phyloP scores from a whole-genome alignment of 2,113 vertebrate species.

The Hippocampus abdominalis region DNA sequence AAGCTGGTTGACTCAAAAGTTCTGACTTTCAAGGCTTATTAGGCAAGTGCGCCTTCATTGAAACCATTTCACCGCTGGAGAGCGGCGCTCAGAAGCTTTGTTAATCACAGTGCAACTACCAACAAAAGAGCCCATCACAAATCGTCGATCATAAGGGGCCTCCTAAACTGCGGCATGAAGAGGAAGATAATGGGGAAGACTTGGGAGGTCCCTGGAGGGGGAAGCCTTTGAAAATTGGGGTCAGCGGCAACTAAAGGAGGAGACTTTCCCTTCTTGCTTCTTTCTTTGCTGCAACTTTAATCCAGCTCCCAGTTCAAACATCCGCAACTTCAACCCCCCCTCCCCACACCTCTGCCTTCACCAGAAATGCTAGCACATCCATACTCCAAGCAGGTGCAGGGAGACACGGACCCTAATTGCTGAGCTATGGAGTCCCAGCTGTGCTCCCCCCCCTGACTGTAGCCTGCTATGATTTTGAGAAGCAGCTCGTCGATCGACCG shows the following conservation, averaged over 20 bases:
- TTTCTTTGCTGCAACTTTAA: conserved; percentile 33
- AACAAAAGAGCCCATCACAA: conserved; percentile 58
- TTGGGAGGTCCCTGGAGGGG: conserved; percentile 61
- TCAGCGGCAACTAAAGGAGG: conserved; percentile 52
- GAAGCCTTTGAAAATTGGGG: conserved; percentile 61
- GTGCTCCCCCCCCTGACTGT: conserved; percentile 64
- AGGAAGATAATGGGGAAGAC: conserved; percentile 55
- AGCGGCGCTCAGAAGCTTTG: conserved; percentile 26
- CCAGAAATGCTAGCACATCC: conserved; percentile 58
- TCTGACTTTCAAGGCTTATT: not conserved
- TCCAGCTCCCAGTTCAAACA: conserved; percentile 22
- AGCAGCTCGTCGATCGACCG: conserved; percentile 46
- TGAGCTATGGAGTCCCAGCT: conserved; percentile 63
- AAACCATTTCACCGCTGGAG: conserved; percentile 24
- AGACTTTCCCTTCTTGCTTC: conserved; percentile 24
- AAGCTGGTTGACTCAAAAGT: not conserved
- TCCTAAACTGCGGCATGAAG: conserved; percentile 49
- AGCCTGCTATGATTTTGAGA: conserved; percentile 48
- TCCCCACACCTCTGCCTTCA: conserved; percentile 42
- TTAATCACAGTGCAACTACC: conserved; percentile 49
- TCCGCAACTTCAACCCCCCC: conserved; percentile 18
- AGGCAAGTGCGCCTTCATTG: conserved; percentile 18
- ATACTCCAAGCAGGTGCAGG: conserved; percentile 71
- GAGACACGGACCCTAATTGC: conserved; percentile 69
- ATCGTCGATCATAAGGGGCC: conserved; percentile 57